These are phyloP conservation scores for Pseudobourletiella spinata DNA, from an alignment of 1,140 invertebrate species.

Conservation along the genomic window DNA sequence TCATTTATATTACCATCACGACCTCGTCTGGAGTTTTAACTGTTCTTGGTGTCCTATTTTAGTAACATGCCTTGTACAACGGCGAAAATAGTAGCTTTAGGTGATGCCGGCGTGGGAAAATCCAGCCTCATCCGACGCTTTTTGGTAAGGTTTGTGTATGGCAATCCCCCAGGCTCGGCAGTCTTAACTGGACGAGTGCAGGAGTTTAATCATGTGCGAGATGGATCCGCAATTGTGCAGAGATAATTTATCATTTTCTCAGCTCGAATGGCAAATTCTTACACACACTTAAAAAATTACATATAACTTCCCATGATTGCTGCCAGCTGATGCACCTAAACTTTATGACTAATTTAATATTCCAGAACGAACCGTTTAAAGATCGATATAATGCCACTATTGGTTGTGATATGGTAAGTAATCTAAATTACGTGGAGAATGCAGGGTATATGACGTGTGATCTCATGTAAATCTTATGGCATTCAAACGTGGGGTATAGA, in stretches of 20 bases:
- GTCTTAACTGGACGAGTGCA: too few species aligned
- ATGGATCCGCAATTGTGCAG: too few species aligned
- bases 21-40: not conserved
- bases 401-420: slow-evolving; percentile 21
- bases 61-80: slow-evolving; percentile 3
- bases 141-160: slow-evolving; percentile 4
- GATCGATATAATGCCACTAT: slow-evolving; percentile 9
- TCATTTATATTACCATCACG: not conserved
- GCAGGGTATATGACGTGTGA: too few species aligned
- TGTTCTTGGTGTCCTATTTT: not conserved
- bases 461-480: not conserved
- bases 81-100: slow-evolving; percentile 22
- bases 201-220: too few species aligned
- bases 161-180: too few species aligned
- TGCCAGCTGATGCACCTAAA: too few species aligned
- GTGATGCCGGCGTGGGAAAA: slow-evolving; percentile 21
- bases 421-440: too few species aligned
- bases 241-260: too few species aligned
- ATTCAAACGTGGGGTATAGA: slow-evolving; percentile 14
- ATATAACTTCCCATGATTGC: too few species aligned
- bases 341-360: too few species aligned
- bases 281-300: too few species aligned
- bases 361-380: slow-evolving; percentile 15
- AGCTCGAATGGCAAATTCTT: too few species aligned
- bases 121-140: slow-evolving; percentile 14